Evolutionary conservation across 1,140 invertebrate genomes (phyloP).

Genomic region (Ephestia elutella): DNA sequence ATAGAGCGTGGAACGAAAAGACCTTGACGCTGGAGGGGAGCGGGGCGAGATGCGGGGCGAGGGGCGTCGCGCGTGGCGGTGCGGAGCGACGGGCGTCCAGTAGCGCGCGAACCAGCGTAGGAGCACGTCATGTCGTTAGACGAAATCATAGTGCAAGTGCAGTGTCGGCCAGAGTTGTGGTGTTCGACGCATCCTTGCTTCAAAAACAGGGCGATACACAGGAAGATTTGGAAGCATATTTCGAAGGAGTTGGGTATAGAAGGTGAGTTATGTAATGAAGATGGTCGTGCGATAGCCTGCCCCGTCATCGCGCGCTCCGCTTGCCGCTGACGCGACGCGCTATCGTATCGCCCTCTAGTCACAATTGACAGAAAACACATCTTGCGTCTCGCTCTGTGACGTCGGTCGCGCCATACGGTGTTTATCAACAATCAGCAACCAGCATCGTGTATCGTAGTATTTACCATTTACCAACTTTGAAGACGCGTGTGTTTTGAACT

Average conservation of each 20-base stretch:
- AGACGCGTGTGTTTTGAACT: neutral
- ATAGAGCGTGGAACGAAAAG: neutral
- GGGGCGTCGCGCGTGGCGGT: neutral
- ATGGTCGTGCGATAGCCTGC: neutral
- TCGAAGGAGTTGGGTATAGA: conserved; percentile 17
- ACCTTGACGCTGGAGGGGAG: neutral
- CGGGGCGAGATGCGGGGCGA: neutral
- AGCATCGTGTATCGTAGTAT: too few relatives aligned
- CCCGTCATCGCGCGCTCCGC: neutral
- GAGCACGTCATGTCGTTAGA: conserved; percentile 23
- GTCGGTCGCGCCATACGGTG: too few relatives aligned
- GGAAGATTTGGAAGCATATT: conserved; percentile 20
- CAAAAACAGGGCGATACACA: conserved; percentile 13
- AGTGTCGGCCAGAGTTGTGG: conserved; percentile 23
- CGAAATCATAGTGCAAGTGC: conserved; percentile 23
- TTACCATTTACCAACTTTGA: neutral
- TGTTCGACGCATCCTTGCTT: conserved; percentile 16
- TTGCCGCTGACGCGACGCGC: neutral
- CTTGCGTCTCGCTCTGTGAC: neutral
- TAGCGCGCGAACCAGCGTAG: conserved; percentile 3
- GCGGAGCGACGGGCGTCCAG: conserved; percentile 7
- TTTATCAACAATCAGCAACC: too few relatives aligned
- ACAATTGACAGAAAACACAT: neutral
- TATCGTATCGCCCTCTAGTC: neutral
- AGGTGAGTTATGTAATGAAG: conserved; percentile 11